Base-by-base conservation (phyloP, 2,888 invertebrate species). In the Zonitis immaculata region DNA sequence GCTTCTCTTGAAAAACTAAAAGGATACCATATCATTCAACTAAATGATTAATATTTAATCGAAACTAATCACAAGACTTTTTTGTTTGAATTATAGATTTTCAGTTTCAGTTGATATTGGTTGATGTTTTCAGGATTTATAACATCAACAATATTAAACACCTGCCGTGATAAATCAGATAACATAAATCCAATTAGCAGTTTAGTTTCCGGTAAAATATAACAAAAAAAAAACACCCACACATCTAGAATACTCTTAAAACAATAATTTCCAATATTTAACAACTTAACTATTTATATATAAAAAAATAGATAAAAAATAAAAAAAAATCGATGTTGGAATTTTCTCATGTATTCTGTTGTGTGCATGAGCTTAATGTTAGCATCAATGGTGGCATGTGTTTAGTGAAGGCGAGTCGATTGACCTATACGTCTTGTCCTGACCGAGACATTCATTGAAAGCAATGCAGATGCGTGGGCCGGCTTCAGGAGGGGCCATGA, bases 401-500 rank as follows among this genome's bases (percentile, higher is more conserved):
- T 45, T 28, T 35, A 30, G 47, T 26, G 9, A 32, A 32, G 47
- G 39, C 55, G 42, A 45, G 55, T 53, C 56, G 52, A 51, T 57
- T 54, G 57, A 54, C 57, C 51, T 32, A 32, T 42, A 45, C 42
- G 52, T 46, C 39, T 35, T 49, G 48, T 50, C 53, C 44, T 45
- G 55, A 18, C 50, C 56, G 51, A 61, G 58, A 60, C 55, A 59
- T 65, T 65, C 66, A 66, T 65, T 68, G 66, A 68, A 67, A 66
- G 66, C 67, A 67, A 66, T 66, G 67, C 59, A 61, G 57, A 63
- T 66, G 72, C 70, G 71, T 70, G 72, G 71, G 70, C 66, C 62
- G 66, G 60, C 61, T 62, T 65, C 68, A 66, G 70, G 71, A 71
- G 71, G 71, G 72, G 70, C n/a, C 73, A 73, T 72, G 72, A 73